A percentile compares a stretch with the other conserved stretches of the same genome.
phyloP scores from a whole-genome alignment of 1,140 invertebrate genomes.

The Scaptodrosophila lebanonensis region DNA sequence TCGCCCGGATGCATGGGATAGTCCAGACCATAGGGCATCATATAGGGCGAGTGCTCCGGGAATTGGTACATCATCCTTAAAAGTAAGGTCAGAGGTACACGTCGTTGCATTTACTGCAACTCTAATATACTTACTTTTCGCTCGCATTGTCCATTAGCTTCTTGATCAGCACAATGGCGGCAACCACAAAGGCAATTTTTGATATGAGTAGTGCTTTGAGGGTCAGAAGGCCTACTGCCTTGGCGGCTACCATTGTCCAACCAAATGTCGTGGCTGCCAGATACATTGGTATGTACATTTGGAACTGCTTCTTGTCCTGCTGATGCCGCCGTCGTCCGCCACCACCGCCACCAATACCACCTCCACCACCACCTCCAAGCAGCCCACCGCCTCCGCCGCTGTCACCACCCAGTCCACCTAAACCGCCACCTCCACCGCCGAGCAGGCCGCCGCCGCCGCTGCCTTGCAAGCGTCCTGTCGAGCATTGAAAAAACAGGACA shows the following conservation, averaged over 20 bases:
- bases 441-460: constrained; percentile 30
- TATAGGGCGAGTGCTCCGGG: constrained; percentile 72
- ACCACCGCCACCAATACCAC: constrained; percentile 74
- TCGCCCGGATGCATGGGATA: constrained; percentile 63
- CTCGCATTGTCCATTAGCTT: constrained; percentile 79
- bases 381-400: constrained; percentile 15
- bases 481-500: constrained; percentile 44
- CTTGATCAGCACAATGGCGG: constrained; percentile 79
- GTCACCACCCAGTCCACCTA: constrained; percentile 23
- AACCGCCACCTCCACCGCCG: constrained; percentile 23
- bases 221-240: constrained; percentile 80
- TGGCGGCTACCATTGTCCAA: constrained; percentile 79
- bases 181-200: constrained; percentile 81
- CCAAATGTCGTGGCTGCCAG: constrained; percentile 82
- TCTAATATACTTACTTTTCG: constrained; percentile 51
- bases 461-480: constrained; percentile 54
- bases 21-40: constrained; percentile 75
- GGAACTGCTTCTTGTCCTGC: constrained; percentile 79
- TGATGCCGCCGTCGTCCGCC: constrained; percentile 60
- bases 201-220: constrained; percentile 81
- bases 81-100: background rate
- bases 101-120: background rate
- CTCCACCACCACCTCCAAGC: constrained; percentile 30
- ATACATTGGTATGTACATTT: constrained; percentile 80
- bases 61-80: constrained; percentile 70